Evolutionary conservation across 2,113 vertebrate species (phyloP), one percentile per base, ranked within the genome.

Genomic region (Hiodon tergisus): DNA sequence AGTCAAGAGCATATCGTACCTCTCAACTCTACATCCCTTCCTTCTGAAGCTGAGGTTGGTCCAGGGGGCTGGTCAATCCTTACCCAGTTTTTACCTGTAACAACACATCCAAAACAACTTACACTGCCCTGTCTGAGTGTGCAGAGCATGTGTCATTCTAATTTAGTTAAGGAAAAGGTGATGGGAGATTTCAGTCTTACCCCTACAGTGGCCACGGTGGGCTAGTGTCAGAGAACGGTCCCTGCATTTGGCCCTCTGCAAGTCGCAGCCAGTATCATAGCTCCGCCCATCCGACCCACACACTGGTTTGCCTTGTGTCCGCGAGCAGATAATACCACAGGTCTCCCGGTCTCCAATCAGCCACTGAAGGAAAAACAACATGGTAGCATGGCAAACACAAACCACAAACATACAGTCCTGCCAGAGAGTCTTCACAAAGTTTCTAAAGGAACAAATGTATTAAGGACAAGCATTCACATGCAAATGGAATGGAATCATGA

Each of bases 241-340:
- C 14, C 93, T 94, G 90, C 97, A 99, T 54, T 94, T 95, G 57
- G 96, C 97, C 88, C 92, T 91, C 92, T 98, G 96, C 87, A 95
- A 94, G 67, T 98, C 96, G 0, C 97, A 99, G 91, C 85, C 92
- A 0, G 93, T 96, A 72, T 99, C 97, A 0, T 99, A 99, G 0
- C 91, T 97, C 80, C 93, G 90, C 74, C 97, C 93, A 0, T 99
- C 97, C 0, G 97, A 99, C 59, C 94, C 96, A 31, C 97, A 99
- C 79, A 99, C 90, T 0, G 95, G 93, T 68, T 95, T 98, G 78
- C 90, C 87, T 73, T 93, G 92, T 13, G 91, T 93, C 82, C 93
- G 86, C 61, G 94, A 88, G 89, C 97, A 99, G 67, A 91, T 88
- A 72, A 91, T 87, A 82, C 92, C 92, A 72, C 97, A 99, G 53